Base-by-base conservation (phyloP, 2,888 invertebrate species). In the Drosophila suboccidentalis region DNA sequence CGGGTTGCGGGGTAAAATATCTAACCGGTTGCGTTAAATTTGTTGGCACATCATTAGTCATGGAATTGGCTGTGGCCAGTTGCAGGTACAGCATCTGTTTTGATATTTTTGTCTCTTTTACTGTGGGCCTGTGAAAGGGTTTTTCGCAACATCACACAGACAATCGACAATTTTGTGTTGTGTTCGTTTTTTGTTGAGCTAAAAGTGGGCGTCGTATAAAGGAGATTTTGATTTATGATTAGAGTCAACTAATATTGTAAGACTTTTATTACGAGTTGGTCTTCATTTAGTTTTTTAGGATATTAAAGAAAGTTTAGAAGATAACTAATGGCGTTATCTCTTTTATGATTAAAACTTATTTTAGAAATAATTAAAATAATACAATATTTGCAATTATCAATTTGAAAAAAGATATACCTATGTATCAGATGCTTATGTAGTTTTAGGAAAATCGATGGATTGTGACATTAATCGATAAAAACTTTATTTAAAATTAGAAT, bases 31-130 rank as follows among this genome's bases (percentile, higher is more conserved):
- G 88, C 90, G 83, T 90, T 89, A 78, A 90, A 89, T 89, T 91
- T 91, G 90, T 87, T 91, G 90, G 89, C 91, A 91, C 86, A 90
- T 91, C 90, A 91, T 91, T 91, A 91, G 91, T 88, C 82, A 87
- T 71, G 87, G 71, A 44, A 59, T 60, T 81, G 66, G 32, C 57
- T 11, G 71, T 68, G 73, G 60, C 67, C 71, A 70, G 79, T 71
- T 80, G 63, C 67, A 64, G 49, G 57, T 62, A n/a, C 29, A 47
- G 80, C 87, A 87, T 90, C 87, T 87, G 87, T 75, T 74, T 79
- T 72, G 79, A 86, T 83, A 80, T 80, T 87, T 78, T 43, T 60
- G 17, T 15, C 32, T 29, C 19, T 49, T 22, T 38, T 44, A 11
- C 44, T 57, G 26, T 11, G 55, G 29, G 55, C 32, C 19, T 11